Conservation (phyloP, 2,113 vertebrate genomes). For the Dendrocopos noguchii region DNA sequence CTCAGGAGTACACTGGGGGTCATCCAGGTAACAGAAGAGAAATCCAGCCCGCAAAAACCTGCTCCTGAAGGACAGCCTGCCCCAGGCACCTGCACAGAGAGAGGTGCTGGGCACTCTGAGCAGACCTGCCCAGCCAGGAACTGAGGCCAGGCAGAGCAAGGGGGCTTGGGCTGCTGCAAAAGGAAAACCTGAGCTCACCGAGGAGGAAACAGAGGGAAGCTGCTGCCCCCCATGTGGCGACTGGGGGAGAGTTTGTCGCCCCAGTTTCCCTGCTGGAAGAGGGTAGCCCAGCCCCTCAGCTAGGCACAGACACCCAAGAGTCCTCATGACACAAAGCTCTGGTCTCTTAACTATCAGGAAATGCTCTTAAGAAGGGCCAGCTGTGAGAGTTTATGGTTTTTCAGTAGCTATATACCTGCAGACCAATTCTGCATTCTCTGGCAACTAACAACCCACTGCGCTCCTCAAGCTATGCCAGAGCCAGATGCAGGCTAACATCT, state of each 20-base stretch:
- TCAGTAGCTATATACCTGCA: constrained; percentile 6
- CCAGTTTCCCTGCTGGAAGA: accelerated
- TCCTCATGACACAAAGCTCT: neutral
- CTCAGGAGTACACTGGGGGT: neutral
- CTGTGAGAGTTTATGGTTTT: neutral
- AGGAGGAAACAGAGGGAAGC: neutral
- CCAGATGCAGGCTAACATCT: constrained; percentile 42
- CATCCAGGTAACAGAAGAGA: neutral
- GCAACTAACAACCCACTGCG: neutral
- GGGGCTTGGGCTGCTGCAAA: neutral
- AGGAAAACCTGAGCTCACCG: neutral
- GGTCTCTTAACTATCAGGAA: neutral
- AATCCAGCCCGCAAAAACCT: neutral
- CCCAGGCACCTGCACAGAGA: neutral
- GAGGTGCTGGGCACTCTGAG: neutral
- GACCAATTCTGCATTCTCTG: neutral
- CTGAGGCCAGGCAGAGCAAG: neutral
- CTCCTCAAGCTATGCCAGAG: neutral
- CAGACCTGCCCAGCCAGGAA: neutral
- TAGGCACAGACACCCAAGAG: neutral
- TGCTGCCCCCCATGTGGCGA: accelerated
- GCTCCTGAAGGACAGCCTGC: neutral
- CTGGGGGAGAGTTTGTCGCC: neutral
- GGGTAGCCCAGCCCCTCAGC: too few relatives aligned
- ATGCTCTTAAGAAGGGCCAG: neutral